phyloP scores from a whole-genome alignment of 2,797 vertebrate genomes.

The Synanceia verrucosa region DNA sequence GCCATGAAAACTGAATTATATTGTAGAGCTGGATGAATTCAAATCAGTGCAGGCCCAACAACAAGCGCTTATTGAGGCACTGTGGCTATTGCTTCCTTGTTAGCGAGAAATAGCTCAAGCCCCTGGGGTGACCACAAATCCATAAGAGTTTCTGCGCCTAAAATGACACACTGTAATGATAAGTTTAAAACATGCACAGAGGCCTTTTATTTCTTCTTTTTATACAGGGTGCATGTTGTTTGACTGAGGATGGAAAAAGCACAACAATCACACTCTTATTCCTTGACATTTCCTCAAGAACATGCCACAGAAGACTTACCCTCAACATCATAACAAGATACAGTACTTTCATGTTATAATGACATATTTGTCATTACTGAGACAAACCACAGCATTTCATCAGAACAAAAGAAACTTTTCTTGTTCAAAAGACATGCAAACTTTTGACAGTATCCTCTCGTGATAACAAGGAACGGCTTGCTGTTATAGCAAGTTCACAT shows the following conservation, averaged over 20 bases:
- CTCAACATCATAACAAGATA: conserved; percentile 2
- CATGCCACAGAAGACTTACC: conserved; percentile 15
- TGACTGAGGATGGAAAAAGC: not conserved
- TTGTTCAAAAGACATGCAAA: conserved; percentile 14
- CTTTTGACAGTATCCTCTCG: conserved; percentile 3
- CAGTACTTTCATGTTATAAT: conserved; percentile 29
- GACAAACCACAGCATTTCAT: conserved; percentile 22
- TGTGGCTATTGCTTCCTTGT: conserved; percentile 1
- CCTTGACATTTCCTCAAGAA: conserved; percentile 25
- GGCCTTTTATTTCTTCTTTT: not conserved
- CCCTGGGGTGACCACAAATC: conserved; percentile 1
- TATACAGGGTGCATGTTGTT: not conserved
- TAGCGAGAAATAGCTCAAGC: not conserved
- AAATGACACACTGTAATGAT: not conserved
- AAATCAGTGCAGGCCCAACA: not conserved
- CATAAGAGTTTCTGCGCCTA: not conserved
- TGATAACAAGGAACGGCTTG: not conserved
- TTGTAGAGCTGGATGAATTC: conserved; percentile 5
- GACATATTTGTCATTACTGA: conserved; percentile 37
- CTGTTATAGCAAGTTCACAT: not conserved
- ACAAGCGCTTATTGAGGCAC: not conserved
- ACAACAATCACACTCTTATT: conserved; percentile 15
- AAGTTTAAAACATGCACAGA: not conserved
- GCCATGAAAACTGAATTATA: conserved; percentile 20
- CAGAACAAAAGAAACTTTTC: conserved; percentile 25